These are phyloP conservation scores for Coelopa pilipes DNA, from an alignment of 2,888 invertebrate genomes.

Conservation along the genomic window DNA sequence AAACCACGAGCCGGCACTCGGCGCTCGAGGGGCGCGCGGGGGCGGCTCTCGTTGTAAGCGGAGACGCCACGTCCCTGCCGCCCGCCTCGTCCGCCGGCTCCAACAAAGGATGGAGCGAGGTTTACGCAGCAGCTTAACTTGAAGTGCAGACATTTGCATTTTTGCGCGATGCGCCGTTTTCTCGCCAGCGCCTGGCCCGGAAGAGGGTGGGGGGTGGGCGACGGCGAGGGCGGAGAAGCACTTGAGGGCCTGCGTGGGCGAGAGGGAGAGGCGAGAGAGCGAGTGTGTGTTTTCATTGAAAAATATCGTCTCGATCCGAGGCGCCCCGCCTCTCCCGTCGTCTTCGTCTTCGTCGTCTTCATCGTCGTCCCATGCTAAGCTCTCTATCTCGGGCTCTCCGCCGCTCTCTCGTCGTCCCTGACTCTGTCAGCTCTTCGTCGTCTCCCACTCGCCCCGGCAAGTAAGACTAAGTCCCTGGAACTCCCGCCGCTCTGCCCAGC, in stretches of 20 bases:
- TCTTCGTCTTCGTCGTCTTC: background rate
- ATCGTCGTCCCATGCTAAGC: background rate
- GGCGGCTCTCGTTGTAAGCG: too few relatives aligned
- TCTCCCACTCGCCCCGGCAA: background rate
- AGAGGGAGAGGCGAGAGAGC: too few relatives aligned
- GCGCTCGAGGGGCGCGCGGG: too few relatives aligned
- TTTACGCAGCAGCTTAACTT: conserved; percentile 16
- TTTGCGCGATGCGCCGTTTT: background rate
- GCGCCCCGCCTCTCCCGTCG: background rate
- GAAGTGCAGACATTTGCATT: conserved; percentile 30
- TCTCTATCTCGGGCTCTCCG: background rate
- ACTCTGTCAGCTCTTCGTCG: background rate
- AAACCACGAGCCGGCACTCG: conserved; percentile 14
- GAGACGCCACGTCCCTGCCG: too few relatives aligned
- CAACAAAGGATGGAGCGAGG: background rate
- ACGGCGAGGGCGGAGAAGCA: too few relatives aligned
- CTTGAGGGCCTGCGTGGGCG: too few relatives aligned
- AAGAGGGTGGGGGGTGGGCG: background rate
- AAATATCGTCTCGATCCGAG: conserved; percentile 25
- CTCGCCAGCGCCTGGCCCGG: background rate
- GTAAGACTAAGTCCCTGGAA: background rate
- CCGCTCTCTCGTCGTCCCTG: background rate
- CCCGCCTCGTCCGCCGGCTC: too few relatives aligned
- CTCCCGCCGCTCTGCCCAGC: background rate
- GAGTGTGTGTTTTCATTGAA: conserved; percentile 20